Conservation (phyloP, 2,797 vertebrate species). For the Dromococcyx pavoninus region DNA sequence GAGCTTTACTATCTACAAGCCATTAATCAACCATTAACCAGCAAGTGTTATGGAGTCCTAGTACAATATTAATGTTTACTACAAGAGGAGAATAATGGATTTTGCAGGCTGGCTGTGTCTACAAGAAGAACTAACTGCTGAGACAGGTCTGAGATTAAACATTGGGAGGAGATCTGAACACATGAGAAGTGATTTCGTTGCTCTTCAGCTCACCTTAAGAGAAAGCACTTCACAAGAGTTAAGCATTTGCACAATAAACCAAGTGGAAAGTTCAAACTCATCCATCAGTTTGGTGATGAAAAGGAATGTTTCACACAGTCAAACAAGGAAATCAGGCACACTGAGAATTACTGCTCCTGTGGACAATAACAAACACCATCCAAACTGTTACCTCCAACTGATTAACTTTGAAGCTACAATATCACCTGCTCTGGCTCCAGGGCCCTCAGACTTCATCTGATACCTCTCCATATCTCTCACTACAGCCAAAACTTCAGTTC, state of each 20-base stretch:
- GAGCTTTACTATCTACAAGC: slow-evolving; percentile 57
- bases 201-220: slow-evolving; percentile 1
- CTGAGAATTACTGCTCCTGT: background rate
- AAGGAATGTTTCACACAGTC: slow-evolving; percentile 29
- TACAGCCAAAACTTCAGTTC: background rate
- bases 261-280: slow-evolving; percentile 35
- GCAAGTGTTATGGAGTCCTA: slow-evolving; percentile 18
- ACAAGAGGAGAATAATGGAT: slow-evolving; percentile 40
- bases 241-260: slow-evolving; percentile 34
- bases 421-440: background rate
- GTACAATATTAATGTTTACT: slow-evolving; percentile 20
- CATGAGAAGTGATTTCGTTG: slow-evolving; percentile 14
- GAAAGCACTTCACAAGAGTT: slow-evolving; percentile 25
- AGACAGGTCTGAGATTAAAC: slow-evolving; percentile 46
- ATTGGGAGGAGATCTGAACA: slow-evolving; percentile 51
- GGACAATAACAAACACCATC: slow-evolving; percentile 19
- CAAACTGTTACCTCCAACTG: background rate
- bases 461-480: background rate
- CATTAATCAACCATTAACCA: slow-evolving; percentile 67
- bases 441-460: background rate
- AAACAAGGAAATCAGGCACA: slow-evolving; percentile 11
- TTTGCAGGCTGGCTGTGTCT: slow-evolving; percentile 37
- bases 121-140: slow-evolving; percentile 1
- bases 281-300: slow-evolving; percentile 40
- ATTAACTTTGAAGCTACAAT: background rate